phyloP scores from a whole-genome alignment of 1,140 invertebrate genomes.

The Drosophila quadrilineata region DNA sequence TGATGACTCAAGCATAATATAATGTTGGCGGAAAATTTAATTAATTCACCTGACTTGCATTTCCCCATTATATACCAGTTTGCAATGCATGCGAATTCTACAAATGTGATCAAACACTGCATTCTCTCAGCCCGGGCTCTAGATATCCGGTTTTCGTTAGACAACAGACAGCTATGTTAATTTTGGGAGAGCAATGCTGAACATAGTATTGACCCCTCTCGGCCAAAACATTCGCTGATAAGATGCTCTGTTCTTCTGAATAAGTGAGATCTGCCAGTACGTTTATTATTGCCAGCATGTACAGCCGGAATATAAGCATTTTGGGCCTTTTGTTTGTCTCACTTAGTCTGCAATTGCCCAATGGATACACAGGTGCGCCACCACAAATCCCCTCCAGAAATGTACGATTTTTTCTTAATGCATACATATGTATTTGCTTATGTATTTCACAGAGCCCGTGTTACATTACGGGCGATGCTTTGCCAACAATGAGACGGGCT shows the following conservation, averaged over 20 bases:
- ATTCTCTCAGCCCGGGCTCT: too few species aligned
- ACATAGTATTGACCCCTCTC: slow-evolving; percentile 19
- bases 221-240: slow-evolving; percentile 19
- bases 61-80: too few species aligned
- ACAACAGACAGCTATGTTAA: slow-evolving; percentile 12
- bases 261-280: neutral
- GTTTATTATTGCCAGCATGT: slow-evolving; percentile 3
- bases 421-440: neutral
- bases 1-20: too few species aligned
- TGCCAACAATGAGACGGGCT: neutral
- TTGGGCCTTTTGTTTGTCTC: neutral
- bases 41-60: too few species aligned
- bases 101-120: too few species aligned
- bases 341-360: neutral
- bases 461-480: slow-evolving; percentile 43
- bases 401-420: neutral
- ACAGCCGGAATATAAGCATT: neutral
- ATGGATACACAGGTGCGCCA: too few species aligned
- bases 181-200: slow-evolving; percentile 4
- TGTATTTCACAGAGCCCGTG: slow-evolving; percentile 11
- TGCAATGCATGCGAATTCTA: neutral
- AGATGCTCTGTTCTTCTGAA: slow-evolving; percentile 14
- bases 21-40: too few species aligned
- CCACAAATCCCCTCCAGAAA: neutral
- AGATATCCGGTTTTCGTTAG: slow-evolving; percentile 9